Evolutionary conservation across 1,140 invertebrate genomes (phyloP).

Genomic region (Megalonaias nervosa): DNA sequence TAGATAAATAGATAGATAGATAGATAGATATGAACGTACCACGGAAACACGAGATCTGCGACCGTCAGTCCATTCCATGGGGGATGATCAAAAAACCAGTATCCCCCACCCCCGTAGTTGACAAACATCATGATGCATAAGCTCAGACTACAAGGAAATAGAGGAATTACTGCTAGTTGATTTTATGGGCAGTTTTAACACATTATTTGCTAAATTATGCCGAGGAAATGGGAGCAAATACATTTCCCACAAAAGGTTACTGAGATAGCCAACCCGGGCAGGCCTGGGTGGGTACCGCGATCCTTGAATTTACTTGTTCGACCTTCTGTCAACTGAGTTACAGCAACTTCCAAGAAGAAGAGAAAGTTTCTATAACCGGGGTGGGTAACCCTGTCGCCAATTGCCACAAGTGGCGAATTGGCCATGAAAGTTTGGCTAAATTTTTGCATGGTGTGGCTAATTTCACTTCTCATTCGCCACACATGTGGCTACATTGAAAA

Average conservation of each 20-base stretch:
- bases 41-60: constrained; percentile 95
- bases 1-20: constrained; percentile 1
- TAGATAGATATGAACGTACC: constrained; percentile 75
- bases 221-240: background rate
- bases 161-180: background rate
- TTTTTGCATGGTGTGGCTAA: no score
- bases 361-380: no score
- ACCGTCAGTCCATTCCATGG: constrained; percentile 94
- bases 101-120: constrained; percentile 90
- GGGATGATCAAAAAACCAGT: constrained; percentile 91
- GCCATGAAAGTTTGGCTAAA: no score
- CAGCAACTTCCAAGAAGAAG: no score
- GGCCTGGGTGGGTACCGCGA: background rate
- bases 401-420: no score
- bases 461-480: no score
- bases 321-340: background rate
- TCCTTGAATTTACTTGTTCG: background rate
- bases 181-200: background rate
- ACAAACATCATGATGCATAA: constrained; percentile 85
- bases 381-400: no score
- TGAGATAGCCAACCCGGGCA: background rate
- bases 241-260: background rate
- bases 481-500: no score
- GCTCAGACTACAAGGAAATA: constrained; percentile 44
- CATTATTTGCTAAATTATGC: background rate